phyloP scores from a whole-genome alignment of 2,113 vertebrate genomes.

The Platycercus adscitus region DNA sequence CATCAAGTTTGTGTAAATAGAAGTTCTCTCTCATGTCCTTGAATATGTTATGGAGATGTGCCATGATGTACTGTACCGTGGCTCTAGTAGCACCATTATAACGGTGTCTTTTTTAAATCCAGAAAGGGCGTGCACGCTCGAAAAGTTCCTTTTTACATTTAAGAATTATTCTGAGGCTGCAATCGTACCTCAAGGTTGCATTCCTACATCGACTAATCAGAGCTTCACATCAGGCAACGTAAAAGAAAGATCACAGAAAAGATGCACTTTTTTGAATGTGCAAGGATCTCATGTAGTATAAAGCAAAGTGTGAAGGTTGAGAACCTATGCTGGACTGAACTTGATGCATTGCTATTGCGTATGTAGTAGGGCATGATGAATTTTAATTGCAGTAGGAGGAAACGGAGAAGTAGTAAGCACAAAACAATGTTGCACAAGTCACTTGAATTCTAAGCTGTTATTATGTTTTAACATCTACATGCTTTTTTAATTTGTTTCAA shows the following conservation, averaged over 20 bases:
- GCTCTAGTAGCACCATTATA: constrained; percentile 51
- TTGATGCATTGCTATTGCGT: constrained; percentile 24
- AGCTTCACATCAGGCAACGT: constrained; percentile 29
- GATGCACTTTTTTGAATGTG: constrained; percentile 43
- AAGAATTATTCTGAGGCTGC: constrained; percentile 55
- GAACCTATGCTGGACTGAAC: constrained; percentile 29
- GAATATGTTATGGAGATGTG: constrained; percentile 48
- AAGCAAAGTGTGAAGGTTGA: constrained; percentile 11
- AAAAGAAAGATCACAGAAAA: constrained; percentile 41
- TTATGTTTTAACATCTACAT: constrained; percentile 54
- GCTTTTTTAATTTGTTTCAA: constrained; percentile 62
- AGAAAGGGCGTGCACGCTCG: neutral
- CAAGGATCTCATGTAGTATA: neutral
- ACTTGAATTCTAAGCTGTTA: constrained; percentile 62
- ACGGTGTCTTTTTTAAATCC: constrained; percentile 55
- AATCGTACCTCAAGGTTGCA: constrained; percentile 48
- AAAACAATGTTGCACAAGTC: constrained; percentile 73
- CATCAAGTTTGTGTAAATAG: constrained; percentile 66
- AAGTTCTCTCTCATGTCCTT: constrained; percentile 35
- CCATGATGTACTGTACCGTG: constrained; percentile 68
- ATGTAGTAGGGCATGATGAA: constrained; percentile 32
- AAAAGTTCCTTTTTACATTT: constrained; percentile 50
- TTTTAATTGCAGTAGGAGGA: constrained; percentile 50
- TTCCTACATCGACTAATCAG: constrained; percentile 41
- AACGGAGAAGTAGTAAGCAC: constrained; percentile 68